Base-by-base conservation (phyloP, 2,113 vertebrate species). In the Nematolebias whitei region DNA sequence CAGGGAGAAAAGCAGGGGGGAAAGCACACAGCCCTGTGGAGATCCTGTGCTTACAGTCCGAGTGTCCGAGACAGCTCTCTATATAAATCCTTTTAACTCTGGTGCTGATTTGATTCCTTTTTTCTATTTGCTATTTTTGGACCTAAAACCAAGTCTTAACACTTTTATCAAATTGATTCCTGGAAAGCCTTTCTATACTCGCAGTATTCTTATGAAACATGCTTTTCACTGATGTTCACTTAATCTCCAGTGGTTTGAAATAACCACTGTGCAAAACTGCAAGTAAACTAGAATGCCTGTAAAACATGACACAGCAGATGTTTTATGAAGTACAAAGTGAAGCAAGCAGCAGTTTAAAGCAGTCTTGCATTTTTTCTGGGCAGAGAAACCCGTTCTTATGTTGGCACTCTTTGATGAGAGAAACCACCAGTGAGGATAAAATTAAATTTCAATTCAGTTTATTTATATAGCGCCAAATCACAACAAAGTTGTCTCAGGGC, bases 291-390 rank as follows among this genome's bases (percentile, higher is more conserved):
- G 64, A 66, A 48, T 14, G 2, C 45, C 39, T 68, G 3, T 35
- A 40, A 73, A 59, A 57, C 67, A 56, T 35, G 44, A 71, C 38
- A 5, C 76, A 59, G 62, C 77, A 65, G 55, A 65, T 76, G 82
- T 52, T 43, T 71, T 60, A 66, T 55, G 35, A 12, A 43, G 71
- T 35, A 79, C 54, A 48, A 54, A 65, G 15, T 11, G 45, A 51
- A 58, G 68, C 41, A 44, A 60, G 64, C 24, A 26, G 73, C 53
- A 60, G 38, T 18, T 52, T 41, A 61, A 56, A 47, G 32, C 54
- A 5, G 14, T 12, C 40, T 54, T 35, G 32, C 10, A 35, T 6
- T 35, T 35, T 78, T 54, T 4, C 35, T 48, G 45, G 50, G 66
- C 40, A 63, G 65, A 68, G 14, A n/a, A 67, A 79, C 49, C 54